Conservation (phyloP, 2,888 invertebrate genomes). For the Nemoura dubitans region DNA sequence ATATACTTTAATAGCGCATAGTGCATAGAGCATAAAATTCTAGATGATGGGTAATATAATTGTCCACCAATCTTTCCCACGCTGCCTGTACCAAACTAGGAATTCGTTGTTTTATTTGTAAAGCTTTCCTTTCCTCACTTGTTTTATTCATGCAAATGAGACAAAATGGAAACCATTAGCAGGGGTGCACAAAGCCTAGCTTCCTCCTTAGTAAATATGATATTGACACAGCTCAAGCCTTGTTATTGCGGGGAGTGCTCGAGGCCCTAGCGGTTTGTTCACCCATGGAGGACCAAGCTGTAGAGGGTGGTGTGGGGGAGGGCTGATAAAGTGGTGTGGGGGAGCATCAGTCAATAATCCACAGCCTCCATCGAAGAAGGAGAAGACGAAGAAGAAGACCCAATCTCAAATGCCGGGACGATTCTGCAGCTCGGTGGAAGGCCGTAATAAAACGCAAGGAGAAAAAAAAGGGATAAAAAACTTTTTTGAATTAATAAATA, state of each 20-base stretch:
- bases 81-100: constrained; percentile 20
- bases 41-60: background rate
- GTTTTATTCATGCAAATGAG: constrained; percentile 51
- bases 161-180: constrained; percentile 43
- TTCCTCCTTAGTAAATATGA: background rate
- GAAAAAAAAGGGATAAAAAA: constrained; percentile 33
- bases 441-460: constrained; percentile 33
- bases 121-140: constrained; percentile 46
- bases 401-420: constrained; percentile 37
- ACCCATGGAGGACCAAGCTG: constrained; percentile 4
- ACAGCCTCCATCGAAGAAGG: constrained; percentile 24
- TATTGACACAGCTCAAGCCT: background rate
- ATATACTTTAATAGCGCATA: too few species aligned
- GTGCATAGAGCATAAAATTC: background rate
- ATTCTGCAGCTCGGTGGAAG: constrained; percentile 9
- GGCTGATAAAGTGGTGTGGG: constrained; percentile 17
- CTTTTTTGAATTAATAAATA: constrained; percentile 40
- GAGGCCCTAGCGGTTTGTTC: background rate
- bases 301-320: constrained; percentile 20
- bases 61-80: background rate
- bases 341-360: constrained; percentile 40
- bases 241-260: background rate
- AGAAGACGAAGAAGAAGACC: constrained; percentile 37
- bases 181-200: constrained; percentile 42
- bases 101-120: constrained; percentile 38